Evolutionary conservation across 1,140 invertebrate genomes (phyloP), one percentile per base, ranked within the genome.

Genomic region (Drosophila grimshawi): DNA sequence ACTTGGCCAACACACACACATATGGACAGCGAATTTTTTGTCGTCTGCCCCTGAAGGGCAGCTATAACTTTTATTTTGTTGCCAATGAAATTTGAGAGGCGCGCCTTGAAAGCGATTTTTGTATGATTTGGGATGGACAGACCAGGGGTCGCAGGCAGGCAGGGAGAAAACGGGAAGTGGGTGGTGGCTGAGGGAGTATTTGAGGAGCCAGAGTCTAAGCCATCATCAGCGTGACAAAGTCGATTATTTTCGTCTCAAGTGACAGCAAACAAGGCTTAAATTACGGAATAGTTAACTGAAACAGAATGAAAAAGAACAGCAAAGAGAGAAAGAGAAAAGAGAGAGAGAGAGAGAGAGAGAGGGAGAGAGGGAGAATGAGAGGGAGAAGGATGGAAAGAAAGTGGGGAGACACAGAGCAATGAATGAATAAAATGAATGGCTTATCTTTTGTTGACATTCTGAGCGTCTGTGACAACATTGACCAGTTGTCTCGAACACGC

Each of bases 401-500:
- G 43, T 11, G 5, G 30, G 43, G 45, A 56, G 76, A 39, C 5
- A 5, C 4, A 52, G 65, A 68, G 62, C 52, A 73, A 80, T 78
- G 80, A 89, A 88, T 88, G 85, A 83, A 88, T 89, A 89, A 88
- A 89, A 89, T 85, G 85, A 89, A 89, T 89, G 85, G 85, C 85
- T 89, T 89, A 89, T 89, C 85, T 89, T 86, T 89, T 89, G 85
- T 89, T 89, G 85, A 89, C 85, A 89, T 85, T 85, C 85, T 46
- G n/a, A 46, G n/a, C 49, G 85, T 89, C 85, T 89, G 85, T 78
- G 80, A 85, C 85, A 89, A 89, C 85, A 89, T 89, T 89, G 85
- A 89, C 85, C 85, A 89, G 85, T 89, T 81, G 80, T 80, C 83
- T 56, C 56, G 10, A 48, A 53, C 56, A 73, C 69, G 61, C 35